Conservation (phyloP, 2,888 invertebrate species). For the Gari tellinella region DNA sequence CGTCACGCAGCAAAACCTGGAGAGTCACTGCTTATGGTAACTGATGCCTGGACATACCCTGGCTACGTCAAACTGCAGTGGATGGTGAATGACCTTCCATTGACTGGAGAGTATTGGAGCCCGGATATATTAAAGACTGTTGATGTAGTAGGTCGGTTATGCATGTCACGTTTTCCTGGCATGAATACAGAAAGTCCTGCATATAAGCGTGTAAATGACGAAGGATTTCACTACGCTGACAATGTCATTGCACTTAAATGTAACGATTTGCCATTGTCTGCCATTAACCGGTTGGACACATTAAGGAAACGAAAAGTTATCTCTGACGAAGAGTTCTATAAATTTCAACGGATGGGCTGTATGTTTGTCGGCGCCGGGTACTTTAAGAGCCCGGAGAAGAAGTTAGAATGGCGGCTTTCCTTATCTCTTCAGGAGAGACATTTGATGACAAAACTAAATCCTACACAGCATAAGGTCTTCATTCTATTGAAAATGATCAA, state of each 20-base stretch:
- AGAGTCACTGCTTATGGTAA: not conserved
- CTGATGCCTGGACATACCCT: conserved; percentile 8
- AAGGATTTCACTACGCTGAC: not conserved
- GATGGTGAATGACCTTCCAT: not conserved
- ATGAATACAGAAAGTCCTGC: not conserved
- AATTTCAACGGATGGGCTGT: not conserved
- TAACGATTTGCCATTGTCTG: not conserved
- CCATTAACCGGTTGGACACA: not conserved
- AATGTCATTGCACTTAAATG: not conserved
- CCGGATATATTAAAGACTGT: too few species aligned
- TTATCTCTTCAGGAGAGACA: conserved; percentile 18
- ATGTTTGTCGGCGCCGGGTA: conserved; percentile 11
- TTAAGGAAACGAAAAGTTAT: too few species aligned
- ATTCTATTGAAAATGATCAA: conserved; percentile 27
- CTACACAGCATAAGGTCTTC: conserved; percentile 20
- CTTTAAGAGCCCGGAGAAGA: not conserved
- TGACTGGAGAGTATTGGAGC: not conserved
- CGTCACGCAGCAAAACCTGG: not conserved
- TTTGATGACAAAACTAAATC: conserved; percentile 25
- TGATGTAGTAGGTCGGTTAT: too few species aligned
- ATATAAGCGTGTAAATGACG: not conserved
- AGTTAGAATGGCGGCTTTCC: conserved; percentile 26
- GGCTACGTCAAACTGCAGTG: conserved; percentile 12
- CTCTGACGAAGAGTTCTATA: not conserved
- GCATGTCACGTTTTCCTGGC: too few species aligned